Conservation (phyloP, 2,113 vertebrate genomes). For the Periophthalmus modestus region DNA sequence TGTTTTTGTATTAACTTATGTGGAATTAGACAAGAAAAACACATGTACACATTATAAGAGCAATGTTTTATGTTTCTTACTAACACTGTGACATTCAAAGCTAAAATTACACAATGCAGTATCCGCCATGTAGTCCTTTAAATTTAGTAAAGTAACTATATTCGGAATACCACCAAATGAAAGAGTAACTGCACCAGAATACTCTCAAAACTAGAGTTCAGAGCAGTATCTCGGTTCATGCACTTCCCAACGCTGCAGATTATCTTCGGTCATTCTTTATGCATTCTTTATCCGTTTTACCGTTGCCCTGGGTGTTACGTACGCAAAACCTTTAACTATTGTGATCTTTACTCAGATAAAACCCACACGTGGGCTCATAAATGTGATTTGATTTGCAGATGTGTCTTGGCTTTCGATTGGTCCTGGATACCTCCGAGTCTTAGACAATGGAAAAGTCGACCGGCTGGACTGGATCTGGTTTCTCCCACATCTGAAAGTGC, state of each 20-base stretch:
- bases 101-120: no score
- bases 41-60: no score
- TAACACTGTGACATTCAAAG: no score
- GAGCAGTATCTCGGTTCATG: no score
- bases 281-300: background rate
- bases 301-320: background rate
- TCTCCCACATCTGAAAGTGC: background rate
- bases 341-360: background rate
- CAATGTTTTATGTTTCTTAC: no score
- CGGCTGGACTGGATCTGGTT: background rate
- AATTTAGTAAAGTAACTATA: no score
- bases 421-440: background rate
- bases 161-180: no score
- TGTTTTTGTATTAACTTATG: no score
- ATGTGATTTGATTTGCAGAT: background rate
- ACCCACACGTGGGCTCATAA: slow-evolving; percentile 5
- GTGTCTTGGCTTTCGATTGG: background rate
- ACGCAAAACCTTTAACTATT: background rate
- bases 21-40: no score
- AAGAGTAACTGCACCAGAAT: no score
- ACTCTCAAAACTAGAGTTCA: background rate
- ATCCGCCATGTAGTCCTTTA: no score
- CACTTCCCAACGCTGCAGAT: background rate
- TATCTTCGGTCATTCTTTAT: background rate
- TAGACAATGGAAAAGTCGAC: slow-evolving; percentile 6